A percentile compares a stretch with the other conserved stretches of the same genome.
Evolutionary conservation across 2,888 invertebrate species (phyloP).

Genomic region (Nephrotoma flavescens): DNA sequence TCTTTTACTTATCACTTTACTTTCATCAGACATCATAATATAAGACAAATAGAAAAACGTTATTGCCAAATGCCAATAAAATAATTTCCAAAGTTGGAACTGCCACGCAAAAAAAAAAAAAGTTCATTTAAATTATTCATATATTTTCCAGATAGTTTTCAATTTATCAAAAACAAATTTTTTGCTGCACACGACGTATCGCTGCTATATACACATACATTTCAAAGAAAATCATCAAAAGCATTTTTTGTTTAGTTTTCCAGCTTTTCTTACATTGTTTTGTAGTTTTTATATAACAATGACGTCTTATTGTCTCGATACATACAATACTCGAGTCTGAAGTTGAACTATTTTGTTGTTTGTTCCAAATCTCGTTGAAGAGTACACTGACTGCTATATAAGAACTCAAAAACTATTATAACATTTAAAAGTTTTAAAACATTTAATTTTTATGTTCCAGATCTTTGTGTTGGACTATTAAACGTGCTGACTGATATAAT

Average conservation of each 20-base stretch:
- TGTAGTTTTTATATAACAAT: not conserved
- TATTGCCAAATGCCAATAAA: no score
- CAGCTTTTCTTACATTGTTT: not conserved
- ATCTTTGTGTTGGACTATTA: constrained; percentile 75
- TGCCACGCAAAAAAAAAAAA: no score
- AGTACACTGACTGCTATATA: not conserved
- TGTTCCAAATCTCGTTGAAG: not conserved
- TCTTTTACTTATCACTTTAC: no score
- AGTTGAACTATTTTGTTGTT: not conserved
- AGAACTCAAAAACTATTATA: not conserved
- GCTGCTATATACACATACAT: not conserved
- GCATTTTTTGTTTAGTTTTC: not conserved
- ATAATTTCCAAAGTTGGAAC: no score
- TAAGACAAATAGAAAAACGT: no score
- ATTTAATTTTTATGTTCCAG: constrained; percentile 37
- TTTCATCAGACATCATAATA: no score
- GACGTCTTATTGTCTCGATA: not conserved
- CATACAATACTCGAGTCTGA: not conserved
- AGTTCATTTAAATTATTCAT: not conserved
- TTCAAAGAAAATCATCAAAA: not conserved
- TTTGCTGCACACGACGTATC: not conserved
- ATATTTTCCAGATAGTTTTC: not conserved
- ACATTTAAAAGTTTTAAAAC: no score
- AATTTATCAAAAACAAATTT: not conserved
- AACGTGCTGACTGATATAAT: constrained; percentile 81